Base-by-base conservation (phyloP, 37 sponge, comb jelly and placozoan genomes). In the Trichoplax adhaerens region DNA sequence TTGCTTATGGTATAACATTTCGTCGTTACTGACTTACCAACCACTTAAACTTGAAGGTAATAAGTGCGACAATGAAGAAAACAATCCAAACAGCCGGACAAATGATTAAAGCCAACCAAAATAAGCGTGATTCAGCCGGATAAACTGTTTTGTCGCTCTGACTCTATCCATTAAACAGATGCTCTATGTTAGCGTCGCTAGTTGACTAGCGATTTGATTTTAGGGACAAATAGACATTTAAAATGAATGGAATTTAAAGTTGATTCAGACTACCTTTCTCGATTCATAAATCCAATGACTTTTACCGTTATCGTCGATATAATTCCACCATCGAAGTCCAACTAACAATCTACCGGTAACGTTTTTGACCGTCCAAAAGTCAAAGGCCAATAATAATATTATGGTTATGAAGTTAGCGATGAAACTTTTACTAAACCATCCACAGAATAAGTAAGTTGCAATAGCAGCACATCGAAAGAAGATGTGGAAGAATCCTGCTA, bases 281-380 rank as follows among this genome's bases (percentile, higher is more conserved):
- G 88, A 77, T 55, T 95, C 96, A 83, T 87, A 95, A 59, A 87
- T 62, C 96, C 96, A 95, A 6, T 69, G 74, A 54, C 88, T 87
- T 2, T 81, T 76, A 4, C 96, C 96, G 72, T 95, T 88, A 57
- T 90, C 96, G 55, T 95, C 88, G 1, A 95, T 83, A 72, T 90
- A 87, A 65, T 95, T 95, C 96, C 96, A 95, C 96, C 96, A 95
- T 65, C 96, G 64, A n/a, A 95, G 78, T 1, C 96, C 91, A 3
- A 87, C 96, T 65, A 95, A 58, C 10, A 95, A 59, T 47, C 96
- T 54, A 47, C 96, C 96, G 50, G 91, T 87, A 52, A 95, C 82
- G 58, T 95, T 95, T 76, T 95, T 95, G 5, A 95, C 88, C 3
- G 82, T 83, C 96, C 96, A 95, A 68, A 95, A 95, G 54, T 95